A percentile compares a stretch with the other conserved stretches of the same genome.
Evolutionary conservation across 2,888 invertebrate species (phyloP).

Genomic region (Entomobrya multifasciata): DNA sequence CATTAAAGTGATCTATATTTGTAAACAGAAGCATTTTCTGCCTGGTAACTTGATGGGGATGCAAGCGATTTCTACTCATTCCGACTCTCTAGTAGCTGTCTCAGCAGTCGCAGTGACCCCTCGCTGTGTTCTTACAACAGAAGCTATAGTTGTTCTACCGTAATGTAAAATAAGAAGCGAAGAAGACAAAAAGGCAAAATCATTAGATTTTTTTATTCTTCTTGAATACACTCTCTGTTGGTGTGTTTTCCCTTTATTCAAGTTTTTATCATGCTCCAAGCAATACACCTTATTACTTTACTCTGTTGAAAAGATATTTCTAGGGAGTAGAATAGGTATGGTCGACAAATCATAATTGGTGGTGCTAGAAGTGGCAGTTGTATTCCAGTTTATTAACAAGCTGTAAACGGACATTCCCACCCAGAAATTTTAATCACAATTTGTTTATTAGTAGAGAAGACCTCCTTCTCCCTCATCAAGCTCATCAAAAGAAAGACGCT

Average conservation of each 20-base stretch:
- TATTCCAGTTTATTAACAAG: slow-evolving; percentile 67
- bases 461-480: slow-evolving; percentile 67
- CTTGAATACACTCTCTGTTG: slow-evolving; percentile 5
- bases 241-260: slow-evolving; percentile 22
- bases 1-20: slow-evolving; percentile 65
- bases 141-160: slow-evolving; percentile 59
- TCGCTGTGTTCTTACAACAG: slow-evolving; percentile 66
- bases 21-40: slow-evolving; percentile 17
- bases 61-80: neutral
- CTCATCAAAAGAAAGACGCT: slow-evolving; percentile 53
- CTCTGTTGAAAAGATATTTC: neutral
- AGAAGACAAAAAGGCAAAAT: slow-evolving; percentile 41
- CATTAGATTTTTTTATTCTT: neutral
- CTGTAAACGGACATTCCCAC: slow-evolving; percentile 76
- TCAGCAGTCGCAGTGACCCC: slow-evolving; percentile 51
- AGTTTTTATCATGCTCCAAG: slow-evolving; percentile 34
- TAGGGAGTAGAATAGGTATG: neutral
- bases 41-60: neutral
- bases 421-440: slow-evolving; percentile 76
- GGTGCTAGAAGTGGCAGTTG: slow-evolving; percentile 35
- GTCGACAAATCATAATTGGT: slow-evolving; percentile 48
- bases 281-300: neutral
- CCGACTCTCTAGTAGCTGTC: slow-evolving; percentile 22
- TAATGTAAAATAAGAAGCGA: slow-evolving; percentile 32
- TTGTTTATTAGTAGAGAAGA: slow-evolving; percentile 62